Conservation (phyloP, 2,888 invertebrate species). For the Alcis repandata region DNA sequence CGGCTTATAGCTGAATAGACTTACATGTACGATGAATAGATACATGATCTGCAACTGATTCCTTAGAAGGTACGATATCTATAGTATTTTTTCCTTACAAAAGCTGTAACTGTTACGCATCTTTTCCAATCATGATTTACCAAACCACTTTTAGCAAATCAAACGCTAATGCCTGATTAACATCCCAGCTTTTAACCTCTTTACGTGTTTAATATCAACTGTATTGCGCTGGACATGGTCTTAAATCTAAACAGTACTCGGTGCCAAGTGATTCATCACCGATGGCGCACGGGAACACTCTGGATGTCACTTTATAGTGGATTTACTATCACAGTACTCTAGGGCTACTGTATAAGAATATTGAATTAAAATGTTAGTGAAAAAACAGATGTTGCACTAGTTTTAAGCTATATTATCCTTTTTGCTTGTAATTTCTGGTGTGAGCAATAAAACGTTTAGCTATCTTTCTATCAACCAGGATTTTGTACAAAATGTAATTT, state of each 20-base stretch:
- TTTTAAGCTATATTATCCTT: no score
- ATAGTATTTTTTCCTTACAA: no score
- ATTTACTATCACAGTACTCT: neutral
- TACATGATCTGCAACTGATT: no score
- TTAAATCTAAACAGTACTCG: conserved; percentile 24
- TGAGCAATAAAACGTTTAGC: no score
- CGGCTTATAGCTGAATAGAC: no score
- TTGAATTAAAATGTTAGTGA: neutral
- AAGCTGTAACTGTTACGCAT: neutral
- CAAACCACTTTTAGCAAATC: conserved; percentile 15
- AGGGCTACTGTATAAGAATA: neutral
- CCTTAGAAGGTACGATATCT: no score
- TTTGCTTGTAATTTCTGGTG: no score
- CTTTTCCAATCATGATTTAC: neutral
- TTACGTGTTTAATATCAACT: conserved; percentile 28
- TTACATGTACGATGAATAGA: no score
- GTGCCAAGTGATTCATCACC: conserved; percentile 57
- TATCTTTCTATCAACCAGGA: no score
- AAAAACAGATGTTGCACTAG: no score
- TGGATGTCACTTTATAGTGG: conserved; percentile 44
- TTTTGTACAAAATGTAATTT: no score
- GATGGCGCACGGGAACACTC: conserved; percentile 41
- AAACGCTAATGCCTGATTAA: conserved; percentile 11
- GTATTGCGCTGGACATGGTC: conserved; percentile 25
- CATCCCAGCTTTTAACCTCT: conserved; percentile 1